Percentiles rank a stretch among this genome's conserved stretches.
Conservation (phyloP, 2,797 vertebrate species). For the Sarcoramphus papa region DNA sequence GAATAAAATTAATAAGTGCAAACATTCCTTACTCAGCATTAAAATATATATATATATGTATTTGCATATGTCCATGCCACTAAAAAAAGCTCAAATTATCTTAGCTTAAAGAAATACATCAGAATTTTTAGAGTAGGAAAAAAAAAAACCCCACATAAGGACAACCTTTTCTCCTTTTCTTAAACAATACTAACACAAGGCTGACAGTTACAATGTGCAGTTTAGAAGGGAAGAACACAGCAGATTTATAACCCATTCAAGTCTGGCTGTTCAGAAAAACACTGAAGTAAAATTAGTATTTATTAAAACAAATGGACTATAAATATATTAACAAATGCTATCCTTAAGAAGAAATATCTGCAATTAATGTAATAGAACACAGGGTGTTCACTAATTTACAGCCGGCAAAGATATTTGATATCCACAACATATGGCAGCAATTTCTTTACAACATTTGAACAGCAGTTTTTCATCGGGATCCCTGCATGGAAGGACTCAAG, state of each 20-base stretch:
- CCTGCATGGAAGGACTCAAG: background rate
- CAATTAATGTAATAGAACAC: background rate
- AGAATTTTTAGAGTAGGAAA: background rate
- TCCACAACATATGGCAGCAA: background rate
- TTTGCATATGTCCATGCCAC: background rate
- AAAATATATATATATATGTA: background rate
- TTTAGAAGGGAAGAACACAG: background rate
- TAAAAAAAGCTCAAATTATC: background rate
- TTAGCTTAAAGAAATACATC: background rate
- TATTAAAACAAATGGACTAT: constrained; percentile 1
- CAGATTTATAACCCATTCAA: background rate
- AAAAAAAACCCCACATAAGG: background rate
- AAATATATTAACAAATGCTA: background rate
- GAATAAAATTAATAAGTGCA: background rate
- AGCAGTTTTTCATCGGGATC: background rate
- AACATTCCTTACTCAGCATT: background rate
- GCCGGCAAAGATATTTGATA: background rate
- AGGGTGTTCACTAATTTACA: background rate
- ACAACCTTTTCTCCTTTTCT: background rate
- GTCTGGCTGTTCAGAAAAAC: background rate
- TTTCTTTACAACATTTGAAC: background rate
- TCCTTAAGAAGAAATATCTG: background rate
- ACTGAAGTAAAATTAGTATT: background rate
- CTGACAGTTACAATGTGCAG: background rate
- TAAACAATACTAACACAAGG: background rate